Percentiles rank a stretch among this genome's conserved stretches.
Evolutionary conservation across 2,888 invertebrate genomes (phyloP).

Genomic region (Abscondita cerata): DNA sequence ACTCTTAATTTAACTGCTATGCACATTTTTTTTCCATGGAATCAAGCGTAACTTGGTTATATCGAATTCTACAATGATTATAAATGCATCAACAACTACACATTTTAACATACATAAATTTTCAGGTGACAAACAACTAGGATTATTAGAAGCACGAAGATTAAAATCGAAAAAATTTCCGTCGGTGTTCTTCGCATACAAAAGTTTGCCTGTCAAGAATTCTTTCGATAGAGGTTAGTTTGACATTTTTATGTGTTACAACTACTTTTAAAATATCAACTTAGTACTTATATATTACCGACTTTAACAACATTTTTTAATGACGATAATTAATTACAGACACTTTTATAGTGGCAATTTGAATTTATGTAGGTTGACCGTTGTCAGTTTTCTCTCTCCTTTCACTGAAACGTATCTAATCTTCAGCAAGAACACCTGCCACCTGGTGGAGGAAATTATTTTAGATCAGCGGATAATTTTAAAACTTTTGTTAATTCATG

Average conservation of each 20-base stretch:
- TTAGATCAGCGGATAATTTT: constrained; percentile 12
- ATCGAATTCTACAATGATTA: background rate
- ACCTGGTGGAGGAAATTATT: constrained; percentile 3
- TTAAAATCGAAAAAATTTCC: constrained; percentile 16
- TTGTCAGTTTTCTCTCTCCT: constrained; percentile 13
- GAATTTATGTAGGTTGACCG: constrained; percentile 23
- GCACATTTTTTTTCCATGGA: too few relatives aligned
- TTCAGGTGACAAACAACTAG: constrained; percentile 16
- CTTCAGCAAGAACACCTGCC: constrained; percentile 19
- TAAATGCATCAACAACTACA: background rate
- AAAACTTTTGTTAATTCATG: constrained; percentile 6
- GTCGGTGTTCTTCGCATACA: background rate
- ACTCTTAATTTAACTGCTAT: too few relatives aligned
- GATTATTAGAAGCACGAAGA: constrained; percentile 11
- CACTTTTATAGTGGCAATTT: constrained; percentile 25
- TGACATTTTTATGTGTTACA: constrained; percentile 19
- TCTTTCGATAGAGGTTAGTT: constrained; percentile 15
- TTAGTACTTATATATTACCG: background rate
- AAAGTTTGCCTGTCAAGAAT: constrained; percentile 2
- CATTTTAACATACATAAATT: constrained; percentile 13
- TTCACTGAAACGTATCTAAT: constrained; percentile 16
- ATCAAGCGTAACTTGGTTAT: too few relatives aligned
- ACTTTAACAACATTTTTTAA: constrained; percentile 10
- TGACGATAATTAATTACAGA: constrained; percentile 23
- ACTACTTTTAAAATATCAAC: constrained; percentile 11